These are phyloP conservation scores for Falcaria lacertinaria DNA, from an alignment of 2,888 invertebrate genomes.

Conservation along the genomic window DNA sequence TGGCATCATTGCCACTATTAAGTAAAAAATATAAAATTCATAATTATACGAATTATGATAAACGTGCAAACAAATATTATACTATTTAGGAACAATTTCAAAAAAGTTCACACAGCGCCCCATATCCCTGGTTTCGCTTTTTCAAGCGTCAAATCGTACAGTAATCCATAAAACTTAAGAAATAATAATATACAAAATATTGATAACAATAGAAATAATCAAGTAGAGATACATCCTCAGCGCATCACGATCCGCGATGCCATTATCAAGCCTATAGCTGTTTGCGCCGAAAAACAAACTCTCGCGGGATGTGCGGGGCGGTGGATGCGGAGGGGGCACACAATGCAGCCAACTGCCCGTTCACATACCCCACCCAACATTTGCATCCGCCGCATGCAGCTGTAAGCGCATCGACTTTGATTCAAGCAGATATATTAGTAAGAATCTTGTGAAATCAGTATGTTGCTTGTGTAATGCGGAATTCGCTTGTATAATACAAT, in stretches of 20 bases:
- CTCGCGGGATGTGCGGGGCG: constrained; percentile 70
- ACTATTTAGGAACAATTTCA: too few relatives aligned
- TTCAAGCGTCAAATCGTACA: too few relatives aligned
- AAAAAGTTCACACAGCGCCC: too few relatives aligned
- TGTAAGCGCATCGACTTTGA: constrained; percentile 53
- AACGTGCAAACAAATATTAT: too few relatives aligned
- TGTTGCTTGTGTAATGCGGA: constrained; percentile 16
- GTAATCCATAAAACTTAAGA: background rate
- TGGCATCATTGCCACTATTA: too few relatives aligned
- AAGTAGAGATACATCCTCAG: constrained; percentile 42
- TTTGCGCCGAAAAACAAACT: constrained; percentile 80
- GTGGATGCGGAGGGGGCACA: constrained; percentile 36
- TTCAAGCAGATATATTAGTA: constrained; percentile 38
- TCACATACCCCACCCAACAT: constrained; percentile 65
- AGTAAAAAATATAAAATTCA: too few relatives aligned
- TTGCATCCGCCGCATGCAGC: constrained; percentile 64
- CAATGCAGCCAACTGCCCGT: constrained; percentile 77
- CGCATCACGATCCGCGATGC: constrained; percentile 61
- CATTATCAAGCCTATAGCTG: constrained; percentile 80
- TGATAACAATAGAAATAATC: background rate
- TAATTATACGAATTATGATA: too few relatives aligned
- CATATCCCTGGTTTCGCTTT: too few relatives aligned
- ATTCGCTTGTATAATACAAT: background rate
- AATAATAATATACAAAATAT: background rate
- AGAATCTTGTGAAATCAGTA: too few relatives aligned